These are phyloP conservation scores for Ladona fulva DNA, from an alignment of 1,140 invertebrate genomes.

Conservation along the genomic window DNA sequence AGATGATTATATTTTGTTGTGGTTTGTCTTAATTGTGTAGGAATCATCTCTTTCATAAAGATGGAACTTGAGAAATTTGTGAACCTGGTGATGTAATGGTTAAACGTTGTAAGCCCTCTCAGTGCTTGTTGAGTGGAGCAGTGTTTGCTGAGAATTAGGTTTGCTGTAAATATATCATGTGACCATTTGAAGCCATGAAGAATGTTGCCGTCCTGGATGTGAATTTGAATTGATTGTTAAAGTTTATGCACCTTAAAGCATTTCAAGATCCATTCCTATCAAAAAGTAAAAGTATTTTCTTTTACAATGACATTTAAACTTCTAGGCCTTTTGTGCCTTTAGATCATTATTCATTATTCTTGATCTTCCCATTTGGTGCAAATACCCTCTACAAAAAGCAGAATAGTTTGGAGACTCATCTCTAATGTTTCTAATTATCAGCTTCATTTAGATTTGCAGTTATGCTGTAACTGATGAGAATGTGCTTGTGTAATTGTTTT, in stretches of 20 bases:
- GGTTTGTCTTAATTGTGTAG: not conserved
- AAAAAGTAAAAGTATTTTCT: not conserved
- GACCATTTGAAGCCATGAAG: conserved; percentile 5
- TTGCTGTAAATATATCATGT: not conserved
- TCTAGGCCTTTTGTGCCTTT: not conserved
- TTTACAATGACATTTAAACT: not conserved
- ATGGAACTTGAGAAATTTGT: not conserved
- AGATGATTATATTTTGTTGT: no score
- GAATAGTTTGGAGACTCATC: no score
- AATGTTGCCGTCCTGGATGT: not conserved
- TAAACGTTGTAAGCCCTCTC: not conserved
- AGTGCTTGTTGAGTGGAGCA: not conserved
- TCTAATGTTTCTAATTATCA: not conserved
- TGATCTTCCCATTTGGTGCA: not conserved
- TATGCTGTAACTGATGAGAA: not conserved
- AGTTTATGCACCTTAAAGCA: not conserved
- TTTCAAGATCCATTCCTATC: not conserved
- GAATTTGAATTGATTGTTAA: not conserved
- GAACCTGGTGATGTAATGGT: not conserved
- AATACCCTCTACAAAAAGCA: not conserved
- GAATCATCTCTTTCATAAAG: not conserved
- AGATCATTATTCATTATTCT: not conserved
- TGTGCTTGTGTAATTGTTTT: not conserved
- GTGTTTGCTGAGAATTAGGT: not conserved
- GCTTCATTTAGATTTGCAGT: not conserved